phyloP scores from a whole-genome alignment of 2,113 vertebrate species.

The Megaptera novaeangliae region DNA sequence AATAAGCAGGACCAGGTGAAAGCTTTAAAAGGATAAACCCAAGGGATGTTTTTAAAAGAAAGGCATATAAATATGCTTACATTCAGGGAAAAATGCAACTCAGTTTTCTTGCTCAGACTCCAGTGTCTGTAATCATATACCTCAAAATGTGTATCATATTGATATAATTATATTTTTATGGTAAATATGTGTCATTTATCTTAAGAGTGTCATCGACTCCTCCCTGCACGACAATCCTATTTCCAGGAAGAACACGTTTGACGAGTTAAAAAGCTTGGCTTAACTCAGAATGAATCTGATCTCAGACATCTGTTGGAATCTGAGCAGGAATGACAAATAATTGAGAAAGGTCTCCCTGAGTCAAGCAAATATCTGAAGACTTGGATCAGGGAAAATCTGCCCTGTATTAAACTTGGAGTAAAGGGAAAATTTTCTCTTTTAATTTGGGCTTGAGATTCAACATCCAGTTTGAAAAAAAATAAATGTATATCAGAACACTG shows the following conservation, averaged over 20 bases:
- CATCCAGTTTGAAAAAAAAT: background rate
- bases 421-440: background rate
- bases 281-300: background rate
- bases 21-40: background rate
- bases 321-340: background rate
- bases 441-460: background rate
- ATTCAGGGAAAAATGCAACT: background rate
- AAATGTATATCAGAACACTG: background rate
- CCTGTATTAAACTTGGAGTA: background rate
- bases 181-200: background rate
- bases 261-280: background rate
- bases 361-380: background rate
- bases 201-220: background rate
- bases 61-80: background rate
- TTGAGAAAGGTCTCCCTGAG: background rate
- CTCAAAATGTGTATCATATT: background rate
- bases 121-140: background rate
- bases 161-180: background rate
- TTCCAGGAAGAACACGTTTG: background rate
- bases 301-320: background rate
- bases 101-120: background rate
- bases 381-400: background rate
- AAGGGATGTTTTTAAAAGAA: background rate
- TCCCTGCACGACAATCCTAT: background rate
- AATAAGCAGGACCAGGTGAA: background rate